A percentile compares a stretch with the other conserved stretches of the same genome.
Evolutionary conservation across 2,888 invertebrate genomes (phyloP).

Genomic region (Leucozona laternaria): DNA sequence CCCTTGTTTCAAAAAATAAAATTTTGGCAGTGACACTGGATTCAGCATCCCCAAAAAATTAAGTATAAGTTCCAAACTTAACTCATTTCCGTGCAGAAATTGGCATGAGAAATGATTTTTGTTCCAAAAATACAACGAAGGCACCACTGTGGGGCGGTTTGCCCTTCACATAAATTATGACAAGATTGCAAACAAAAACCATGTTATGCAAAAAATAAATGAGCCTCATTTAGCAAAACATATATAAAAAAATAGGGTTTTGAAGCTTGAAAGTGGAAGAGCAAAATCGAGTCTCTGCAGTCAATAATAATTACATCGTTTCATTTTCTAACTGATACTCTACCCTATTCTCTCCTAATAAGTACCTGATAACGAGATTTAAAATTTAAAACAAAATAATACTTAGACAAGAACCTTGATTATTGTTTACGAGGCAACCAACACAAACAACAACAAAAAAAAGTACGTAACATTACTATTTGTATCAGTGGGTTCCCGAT

Average conservation of each 20-base stretch:
- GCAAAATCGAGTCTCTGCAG: slow-evolving; percentile 5
- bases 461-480: slow-evolving; percentile 35
- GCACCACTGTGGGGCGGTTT: too few species aligned
- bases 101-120: too few species aligned
- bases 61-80: too few species aligned
- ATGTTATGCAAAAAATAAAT: slow-evolving; percentile 22
- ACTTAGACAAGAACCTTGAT: slow-evolving; percentile 46
- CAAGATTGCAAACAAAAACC: neutral
- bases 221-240: slow-evolving; percentile 1
- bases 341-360: slow-evolving; percentile 23
- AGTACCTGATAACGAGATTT: slow-evolving; percentile 55
- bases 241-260: neutral
- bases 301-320: slow-evolving; percentile 40
- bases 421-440: slow-evolving; percentile 20
- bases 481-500: slow-evolving; percentile 47
- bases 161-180: neutral
- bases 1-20: too few species aligned
- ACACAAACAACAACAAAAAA: neutral
- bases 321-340: slow-evolving; percentile 10
- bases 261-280: neutral
- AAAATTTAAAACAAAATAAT: neutral
- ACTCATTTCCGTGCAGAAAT: too few species aligned
- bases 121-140: too few species aligned
- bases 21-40: too few species aligned
- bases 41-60: too few species aligned